phyloP scores from a whole-genome alignment of 1,140 invertebrate genomes.

The Drosophila pallidifrons region DNA sequence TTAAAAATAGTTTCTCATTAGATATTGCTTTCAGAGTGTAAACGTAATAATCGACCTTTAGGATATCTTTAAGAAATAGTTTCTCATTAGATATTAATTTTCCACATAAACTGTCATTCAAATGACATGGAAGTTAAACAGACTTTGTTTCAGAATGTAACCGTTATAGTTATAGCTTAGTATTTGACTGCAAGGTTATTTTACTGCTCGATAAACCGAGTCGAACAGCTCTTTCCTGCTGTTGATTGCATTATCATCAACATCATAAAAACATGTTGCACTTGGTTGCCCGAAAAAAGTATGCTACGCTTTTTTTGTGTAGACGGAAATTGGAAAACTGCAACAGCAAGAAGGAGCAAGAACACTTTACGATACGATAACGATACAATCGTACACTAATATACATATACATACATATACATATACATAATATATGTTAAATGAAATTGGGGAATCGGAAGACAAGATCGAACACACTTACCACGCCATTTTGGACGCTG shows the following conservation, averaged over 20 bases:
- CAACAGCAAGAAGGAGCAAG: slow-evolving; percentile 13
- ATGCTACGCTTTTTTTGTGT: slow-evolving; percentile 14
- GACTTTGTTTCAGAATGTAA: too few relatives aligned
- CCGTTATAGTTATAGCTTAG: too few relatives aligned
- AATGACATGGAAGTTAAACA: too few relatives aligned
- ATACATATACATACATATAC: too few relatives aligned
- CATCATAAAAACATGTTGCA: too few relatives aligned
- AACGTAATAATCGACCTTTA: too few relatives aligned
- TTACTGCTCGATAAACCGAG: background rate
- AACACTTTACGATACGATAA: slow-evolving; percentile 19
- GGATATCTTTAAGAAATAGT: too few relatives aligned
- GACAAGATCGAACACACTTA: slow-evolving; percentile 86
- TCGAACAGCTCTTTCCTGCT: background rate
- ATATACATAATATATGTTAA: too few relatives aligned
- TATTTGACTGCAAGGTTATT: slow-evolving; percentile 12
- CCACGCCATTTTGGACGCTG: slow-evolving; percentile 99
- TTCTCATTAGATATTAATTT: too few relatives aligned
- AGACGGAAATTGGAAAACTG: background rate
- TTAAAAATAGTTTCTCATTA: too few relatives aligned
- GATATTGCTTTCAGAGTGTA: too few relatives aligned
- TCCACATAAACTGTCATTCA: too few relatives aligned
- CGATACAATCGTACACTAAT: slow-evolving; percentile 6
- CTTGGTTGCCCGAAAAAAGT: slow-evolving; percentile 11
- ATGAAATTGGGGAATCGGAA: background rate
- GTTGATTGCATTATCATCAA: background rate